Evolutionary conservation across 2,113 vertebrate genomes (phyloP), one percentile per base, ranked within the genome.

Genomic region (Paralichthys olivaceus): DNA sequence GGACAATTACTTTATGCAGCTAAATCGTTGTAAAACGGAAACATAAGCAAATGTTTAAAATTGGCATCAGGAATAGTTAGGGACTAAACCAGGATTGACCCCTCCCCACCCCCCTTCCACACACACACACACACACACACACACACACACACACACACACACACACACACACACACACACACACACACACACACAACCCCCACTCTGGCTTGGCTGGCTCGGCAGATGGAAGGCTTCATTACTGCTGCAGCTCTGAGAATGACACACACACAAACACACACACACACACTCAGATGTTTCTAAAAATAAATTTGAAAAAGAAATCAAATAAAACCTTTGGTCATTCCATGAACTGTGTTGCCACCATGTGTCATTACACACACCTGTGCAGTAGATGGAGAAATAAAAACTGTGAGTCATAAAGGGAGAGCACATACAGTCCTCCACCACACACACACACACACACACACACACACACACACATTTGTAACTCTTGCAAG

Each of bases 201-300:
- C 13, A 49, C 72, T 75, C 67, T 25, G n/a, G 77, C 75, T 65
- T 66, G 13, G 62, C 37, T 32, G 0, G 53, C 77, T 82, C 34
- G 7, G 88, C 89, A 91, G 87, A 90, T 88, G 88, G 88, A 87
- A 87, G 80, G 70, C 83, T 72, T 91, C 80, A 90, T 90, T 90
- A 89, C 69, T 79, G 77, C 78, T 72, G 78, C 64, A 71, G 72
- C 77, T 83, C 65, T 69, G 70, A 69, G 74, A 62, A 69, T 75
- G 57, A 65, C 32, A 63, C 23, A 69, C 32, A 65, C 32, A 63
- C 23, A 69, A 25, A 65, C 32, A 63, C 32, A 43, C 54, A 59
- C 14, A 64, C 29, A 66, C 29, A 45, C 9, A 7, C 6, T 60
- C 28, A 72, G 37, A 69, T 68, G 45, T 45, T 34, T 11, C 54